phyloP scores from a whole-genome alignment of 2,797 vertebrate species.

The Propithecus deckenii region DNA sequence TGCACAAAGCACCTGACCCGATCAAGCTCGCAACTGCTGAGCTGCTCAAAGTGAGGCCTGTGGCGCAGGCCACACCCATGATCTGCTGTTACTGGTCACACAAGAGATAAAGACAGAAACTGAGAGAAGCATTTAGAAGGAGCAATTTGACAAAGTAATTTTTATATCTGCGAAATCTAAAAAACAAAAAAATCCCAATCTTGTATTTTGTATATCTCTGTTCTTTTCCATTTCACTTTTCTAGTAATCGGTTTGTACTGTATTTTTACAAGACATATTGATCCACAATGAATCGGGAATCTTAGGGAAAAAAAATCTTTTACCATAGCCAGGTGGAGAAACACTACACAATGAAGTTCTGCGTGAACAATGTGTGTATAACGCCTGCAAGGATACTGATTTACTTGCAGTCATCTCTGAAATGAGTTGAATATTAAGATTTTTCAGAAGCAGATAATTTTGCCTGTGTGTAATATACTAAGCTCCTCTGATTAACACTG shows the following conservation, averaged over 20 bases:
- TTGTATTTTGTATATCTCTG: not conserved
- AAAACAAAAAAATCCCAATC: not conserved
- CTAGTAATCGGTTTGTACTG: not conserved
- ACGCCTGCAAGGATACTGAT: not conserved
- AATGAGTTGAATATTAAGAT: constrained; percentile 55
- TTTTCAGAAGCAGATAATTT: constrained; percentile 67
- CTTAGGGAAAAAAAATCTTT: not conserved
- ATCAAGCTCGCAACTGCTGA: not conserved
- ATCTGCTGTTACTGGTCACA: not conserved
- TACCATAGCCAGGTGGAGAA: not conserved
- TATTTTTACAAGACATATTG: not conserved
- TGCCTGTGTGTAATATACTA: constrained; percentile 43
- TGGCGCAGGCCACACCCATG: accelerated
- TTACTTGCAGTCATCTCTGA: constrained; percentile 32
- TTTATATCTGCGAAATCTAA: not conserved
- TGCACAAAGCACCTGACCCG: not conserved
- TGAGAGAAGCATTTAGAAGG: not conserved
- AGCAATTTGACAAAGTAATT: not conserved
- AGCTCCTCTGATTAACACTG: constrained; percentile 68
- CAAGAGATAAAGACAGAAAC: not conserved
- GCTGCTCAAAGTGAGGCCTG: not conserved
- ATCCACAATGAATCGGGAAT: not conserved
- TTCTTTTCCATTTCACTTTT: constrained; percentile 19
- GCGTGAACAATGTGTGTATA: not conserved
- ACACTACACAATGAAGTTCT: not conserved